Percentiles rank a stretch among this genome's conserved stretches.
Conservation (phyloP, 2,797 vertebrate genomes). For the Phylloscopus collybita region DNA sequence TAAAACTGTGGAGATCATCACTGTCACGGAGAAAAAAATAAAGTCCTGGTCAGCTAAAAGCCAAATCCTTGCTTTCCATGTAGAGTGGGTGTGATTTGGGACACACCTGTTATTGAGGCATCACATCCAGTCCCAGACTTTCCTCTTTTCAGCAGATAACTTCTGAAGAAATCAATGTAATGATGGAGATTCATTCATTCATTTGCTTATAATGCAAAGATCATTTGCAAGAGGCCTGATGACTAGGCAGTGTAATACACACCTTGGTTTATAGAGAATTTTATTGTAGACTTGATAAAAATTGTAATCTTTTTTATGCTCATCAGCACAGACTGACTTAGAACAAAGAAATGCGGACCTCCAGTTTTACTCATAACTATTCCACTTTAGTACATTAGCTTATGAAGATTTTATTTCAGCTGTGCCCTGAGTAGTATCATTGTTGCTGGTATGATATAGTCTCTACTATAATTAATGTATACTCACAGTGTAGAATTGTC, state of each 20-base stretch:
- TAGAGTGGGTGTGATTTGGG: neutral
- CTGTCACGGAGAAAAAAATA: neutral
- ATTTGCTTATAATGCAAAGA: neutral
- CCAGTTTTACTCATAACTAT: neutral
- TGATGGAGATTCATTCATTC: neutral
- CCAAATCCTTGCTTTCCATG: neutral
- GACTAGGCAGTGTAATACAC: neutral
- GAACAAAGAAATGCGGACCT: conserved; percentile 15
- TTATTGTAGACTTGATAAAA: neutral
- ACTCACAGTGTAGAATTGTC: conserved; percentile 35
- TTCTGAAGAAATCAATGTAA: neutral
- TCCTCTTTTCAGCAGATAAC: neutral
- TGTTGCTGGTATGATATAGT: neutral
- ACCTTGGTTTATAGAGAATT: neutral
- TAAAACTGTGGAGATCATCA: neutral
- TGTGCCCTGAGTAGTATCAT: neutral
- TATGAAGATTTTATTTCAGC: conserved; percentile 39
- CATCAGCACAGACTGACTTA: neutral
- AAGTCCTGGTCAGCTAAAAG: neutral
- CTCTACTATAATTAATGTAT: conserved; percentile 49
- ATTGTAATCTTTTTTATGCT: neutral
- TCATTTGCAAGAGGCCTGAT: neutral
- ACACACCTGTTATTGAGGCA: neutral
- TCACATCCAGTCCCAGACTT: neutral
- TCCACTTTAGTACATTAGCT: neutral